Evolutionary conservation across 2,797 vertebrate genomes (phyloP).

Genomic region (Cottoperca gobio): DNA sequence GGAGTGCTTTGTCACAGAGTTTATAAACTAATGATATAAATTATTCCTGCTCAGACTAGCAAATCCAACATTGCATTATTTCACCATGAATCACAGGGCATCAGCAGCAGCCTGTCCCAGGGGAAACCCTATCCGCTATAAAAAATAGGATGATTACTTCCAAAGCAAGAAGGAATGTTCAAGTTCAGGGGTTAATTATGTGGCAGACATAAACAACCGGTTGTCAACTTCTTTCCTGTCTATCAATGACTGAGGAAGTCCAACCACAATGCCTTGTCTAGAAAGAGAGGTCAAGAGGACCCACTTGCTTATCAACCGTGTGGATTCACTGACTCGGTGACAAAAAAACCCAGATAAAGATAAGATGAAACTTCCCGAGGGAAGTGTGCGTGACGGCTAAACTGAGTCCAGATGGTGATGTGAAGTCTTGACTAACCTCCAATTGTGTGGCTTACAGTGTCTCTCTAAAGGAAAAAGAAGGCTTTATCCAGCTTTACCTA

Average conservation of each 20-base stretch:
- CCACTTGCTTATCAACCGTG: conserved; percentile 29
- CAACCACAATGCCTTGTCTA: background rate
- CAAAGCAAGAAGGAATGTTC: conserved; percentile 30
- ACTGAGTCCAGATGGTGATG: conserved; percentile 47
- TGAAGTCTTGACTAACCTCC: conserved; percentile 39
- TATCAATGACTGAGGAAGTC: conserved; percentile 35
- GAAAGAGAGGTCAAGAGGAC: conserved; percentile 41
- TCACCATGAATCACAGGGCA: conserved; percentile 36
- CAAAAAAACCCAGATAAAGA: conserved; percentile 27
- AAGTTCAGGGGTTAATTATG: conserved; percentile 67
- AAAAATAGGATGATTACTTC: conserved; percentile 48
- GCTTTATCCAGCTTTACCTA: conserved; percentile 33
- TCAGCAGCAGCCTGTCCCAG: conserved; percentile 17
- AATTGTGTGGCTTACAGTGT: conserved; percentile 31
- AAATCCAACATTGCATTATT: conserved; percentile 34
- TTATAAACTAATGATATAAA: conserved; percentile 47
- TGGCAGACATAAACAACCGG: conserved; percentile 57
- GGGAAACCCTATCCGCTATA: conserved; percentile 17
- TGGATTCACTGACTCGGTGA: conserved; percentile 17
- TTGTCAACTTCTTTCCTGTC: conserved; percentile 43
- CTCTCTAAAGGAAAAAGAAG: conserved; percentile 27
- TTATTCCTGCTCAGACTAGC: conserved; percentile 4
- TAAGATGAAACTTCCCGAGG: conserved; percentile 17
- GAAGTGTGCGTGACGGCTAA: conserved; percentile 17
- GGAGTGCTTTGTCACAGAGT: conserved; percentile 24